Base-by-base conservation (phyloP, 2,113 vertebrate genomes). In the Pseudolaguvia tuberculata region DNA sequence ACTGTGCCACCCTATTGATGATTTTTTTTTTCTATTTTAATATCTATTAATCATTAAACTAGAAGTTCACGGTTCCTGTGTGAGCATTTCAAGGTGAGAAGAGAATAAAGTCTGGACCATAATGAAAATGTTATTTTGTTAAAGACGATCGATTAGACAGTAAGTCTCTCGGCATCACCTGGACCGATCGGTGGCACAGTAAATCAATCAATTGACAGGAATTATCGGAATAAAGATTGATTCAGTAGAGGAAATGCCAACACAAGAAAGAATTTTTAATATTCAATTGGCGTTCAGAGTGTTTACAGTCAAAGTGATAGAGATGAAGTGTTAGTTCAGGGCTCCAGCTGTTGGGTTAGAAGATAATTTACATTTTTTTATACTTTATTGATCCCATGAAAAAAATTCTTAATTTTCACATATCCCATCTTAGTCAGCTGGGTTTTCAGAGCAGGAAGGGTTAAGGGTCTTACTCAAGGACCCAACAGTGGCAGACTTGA, bases 231-330 rank as follows among this genome's bases (percentile, higher is more conserved):
- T 7, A 14, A 21, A 59, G 9, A 50, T 72, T 12, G 2, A 50
- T 15, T 25, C 39, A 31, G n/a, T n/a, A n/a, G 5, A 25, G 42
- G 18, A 72, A 72, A 59, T 72, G 70, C 52, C 69, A 58, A 23
- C 23, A 66, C 48, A 27, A 15, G 25, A 50, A 50, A 66, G 2
- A 66, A 35, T 6, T 35, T 35, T 35, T 6, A 42, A 3, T 4
- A 29, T 29, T 10, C 18, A 11, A 23, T 62, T 11, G 6, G 59
- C 15, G 29, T 31, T 31, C 10, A 35, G 15, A 29, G 27, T 7
- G 10, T 9, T 53, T 53, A 53, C n/a, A 21, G 7, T 25, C 12
- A 5, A 58, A 14, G 15, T 2, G 39, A 42, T 42, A 8, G 39
- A 1, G 4, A 42, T 42, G 39, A 7, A 42, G 39, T 42, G 39